Percentiles rank a stretch among this genome's conserved stretches.
Evolutionary conservation across 2,797 vertebrate species (phyloP).

Genomic region (Etheostoma perlongum): DNA sequence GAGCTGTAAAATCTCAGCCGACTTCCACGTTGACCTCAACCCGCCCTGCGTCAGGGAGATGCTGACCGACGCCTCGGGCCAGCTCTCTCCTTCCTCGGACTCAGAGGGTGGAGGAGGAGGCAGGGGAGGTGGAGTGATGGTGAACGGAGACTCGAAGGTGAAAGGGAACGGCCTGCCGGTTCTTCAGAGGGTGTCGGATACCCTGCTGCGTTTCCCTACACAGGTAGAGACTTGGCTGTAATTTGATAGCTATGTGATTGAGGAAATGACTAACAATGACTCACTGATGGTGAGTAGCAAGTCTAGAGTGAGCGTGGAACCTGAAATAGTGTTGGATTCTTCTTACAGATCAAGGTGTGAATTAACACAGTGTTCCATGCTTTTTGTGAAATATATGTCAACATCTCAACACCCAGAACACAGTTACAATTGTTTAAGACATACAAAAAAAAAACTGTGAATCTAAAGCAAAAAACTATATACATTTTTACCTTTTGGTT

Average conservation of each 20-base stretch:
- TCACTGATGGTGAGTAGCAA: neutral
- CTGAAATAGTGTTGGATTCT: neutral
- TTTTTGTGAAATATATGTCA: neutral
- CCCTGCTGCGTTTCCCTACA: slow-evolving; percentile 88
- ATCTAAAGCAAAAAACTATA: no score
- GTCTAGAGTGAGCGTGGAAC: neutral
- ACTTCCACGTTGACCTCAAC: slow-evolving; percentile 97
- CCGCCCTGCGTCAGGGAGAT: slow-evolving; percentile 90
- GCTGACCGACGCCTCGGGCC: slow-evolving; percentile 80
- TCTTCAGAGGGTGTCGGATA: slow-evolving; percentile 88
- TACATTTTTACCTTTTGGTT: no score
- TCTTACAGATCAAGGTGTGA: neutral
- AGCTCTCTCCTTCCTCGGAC: slow-evolving; percentile 68
- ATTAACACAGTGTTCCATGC: neutral
- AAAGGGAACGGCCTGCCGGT: slow-evolving; percentile 76
- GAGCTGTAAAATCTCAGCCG: slow-evolving; percentile 96
- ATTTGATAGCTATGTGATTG: neutral
- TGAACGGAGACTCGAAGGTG: slow-evolving; percentile 63
- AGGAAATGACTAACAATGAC: slow-evolving; percentile 34
- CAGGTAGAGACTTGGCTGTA: slow-evolving; percentile 80
- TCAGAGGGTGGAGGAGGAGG: slow-evolving; percentile 57
- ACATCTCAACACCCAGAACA: neutral
- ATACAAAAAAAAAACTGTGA: no score
- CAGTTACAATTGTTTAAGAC: no score
- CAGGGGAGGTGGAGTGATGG: slow-evolving; percentile 50